A percentile compares a stretch with the other conserved stretches of the same genome.
Evolutionary conservation across 2,113 vertebrate genomes (phyloP).

Genomic region (Cervus canadensis): DNA sequence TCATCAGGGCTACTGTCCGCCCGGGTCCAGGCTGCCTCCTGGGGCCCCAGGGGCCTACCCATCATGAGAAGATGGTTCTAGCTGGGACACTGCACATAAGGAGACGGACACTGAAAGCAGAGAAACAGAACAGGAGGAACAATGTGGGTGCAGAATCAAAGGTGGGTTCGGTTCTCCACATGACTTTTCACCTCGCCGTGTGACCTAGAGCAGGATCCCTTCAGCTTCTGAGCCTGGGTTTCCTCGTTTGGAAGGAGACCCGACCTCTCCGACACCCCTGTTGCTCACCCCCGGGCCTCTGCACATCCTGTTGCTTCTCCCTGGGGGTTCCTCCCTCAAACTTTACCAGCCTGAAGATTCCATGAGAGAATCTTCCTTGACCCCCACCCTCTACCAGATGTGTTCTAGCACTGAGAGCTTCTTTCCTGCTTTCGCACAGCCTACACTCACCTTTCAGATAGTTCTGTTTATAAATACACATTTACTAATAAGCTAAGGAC

Average conservation of each 20-base stretch:
- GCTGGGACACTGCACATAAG: rapidly evolving
- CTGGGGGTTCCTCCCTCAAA: not conserved
- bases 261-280: not conserved
- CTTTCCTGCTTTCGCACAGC: not conserved
- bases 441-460: not conserved
- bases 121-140: not conserved
- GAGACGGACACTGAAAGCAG: not conserved
- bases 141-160: not conserved
- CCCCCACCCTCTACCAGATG: rapidly evolving
- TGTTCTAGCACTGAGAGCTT: not conserved
- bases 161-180: not conserved
- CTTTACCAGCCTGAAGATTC: not conserved
- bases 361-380: not conserved
- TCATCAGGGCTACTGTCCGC: not conserved
- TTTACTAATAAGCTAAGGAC: not conserved
- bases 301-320: not conserved
- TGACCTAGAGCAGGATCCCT: not conserved
- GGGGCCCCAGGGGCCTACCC: not conserved
- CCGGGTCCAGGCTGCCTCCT: rapidly evolving
- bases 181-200: not conserved
- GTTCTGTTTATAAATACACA: too few relatives aligned
- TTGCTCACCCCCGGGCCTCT: not conserved
- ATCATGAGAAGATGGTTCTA: not conserved
- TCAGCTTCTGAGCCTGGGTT: not conserved
- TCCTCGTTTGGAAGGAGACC: not conserved